Evolutionary conservation across 2,113 vertebrate genomes (phyloP), one percentile per base, ranked within the genome.

Genomic region (Eptesicus fuscus): DNA sequence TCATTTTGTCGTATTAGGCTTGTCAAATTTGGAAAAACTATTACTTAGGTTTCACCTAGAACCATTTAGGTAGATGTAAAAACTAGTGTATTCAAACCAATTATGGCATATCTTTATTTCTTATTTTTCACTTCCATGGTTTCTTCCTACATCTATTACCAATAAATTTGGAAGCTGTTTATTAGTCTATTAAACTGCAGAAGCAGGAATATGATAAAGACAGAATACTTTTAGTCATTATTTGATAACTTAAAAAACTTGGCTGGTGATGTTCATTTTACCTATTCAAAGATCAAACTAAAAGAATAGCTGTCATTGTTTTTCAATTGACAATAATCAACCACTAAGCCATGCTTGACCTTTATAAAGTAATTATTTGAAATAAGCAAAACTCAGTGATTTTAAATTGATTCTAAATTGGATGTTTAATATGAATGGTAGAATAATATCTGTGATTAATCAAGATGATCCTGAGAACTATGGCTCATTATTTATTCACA

Each of bases 1-100:
- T 93, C 92, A 90, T 97, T 97, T 93, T 96, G 90, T 97, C 90
- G 90, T 92, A 90, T 82, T 93, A 95, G 80, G 82, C 88, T 92
- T 97, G 94, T 97, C 95, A 97, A 88, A 95, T 95, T 95, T 90
- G 53, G 82, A 78, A 63, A 96, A 97, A 96, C 93, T 93, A 82
- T 95, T 94, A 96, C 94, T 96, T 96, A 97, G 69, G 32, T 88
- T 96, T 92, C 37, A 95, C 88, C 53, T 92, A 80, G 88, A 96
- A 86, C 23, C n/a, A 83, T 83, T 97, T 93, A 88, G 56, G 20
- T 79, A 94, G 88, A 96, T 95, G 95, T 94, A 73, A 85, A 97
- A 97, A 96, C 65, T 40, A 32, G n/a, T 77, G 14, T 70, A 95
- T 92, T 95, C 44, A 86, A 96, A 95, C 8, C 4, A 30, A 88